phyloP scores from a whole-genome alignment of 1,140 invertebrate genomes.

The Colletes gigas region DNA sequence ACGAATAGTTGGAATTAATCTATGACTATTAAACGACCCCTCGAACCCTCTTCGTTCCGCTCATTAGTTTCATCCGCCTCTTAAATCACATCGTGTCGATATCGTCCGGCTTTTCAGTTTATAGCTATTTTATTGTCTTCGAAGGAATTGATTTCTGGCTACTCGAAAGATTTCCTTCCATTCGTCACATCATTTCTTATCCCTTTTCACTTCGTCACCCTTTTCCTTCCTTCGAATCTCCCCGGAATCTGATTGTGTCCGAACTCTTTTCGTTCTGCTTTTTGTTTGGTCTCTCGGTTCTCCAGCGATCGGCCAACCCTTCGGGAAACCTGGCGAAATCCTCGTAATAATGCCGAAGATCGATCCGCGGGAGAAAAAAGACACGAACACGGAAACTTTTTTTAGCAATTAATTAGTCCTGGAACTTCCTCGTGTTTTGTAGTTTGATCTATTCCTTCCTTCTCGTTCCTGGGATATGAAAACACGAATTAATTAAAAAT shows the following conservation, averaged over 20 bases:
- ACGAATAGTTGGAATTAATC: not conserved
- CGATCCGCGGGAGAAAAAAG: not conserved
- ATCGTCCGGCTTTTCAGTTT: slow-evolving; percentile 40
- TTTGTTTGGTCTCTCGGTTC: slow-evolving; percentile 1
- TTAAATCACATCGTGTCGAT: slow-evolving; percentile 48
- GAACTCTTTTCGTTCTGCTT: slow-evolving; percentile 19
- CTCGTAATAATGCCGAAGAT: slow-evolving; percentile 16
- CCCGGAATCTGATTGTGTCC: slow-evolving; percentile 24
- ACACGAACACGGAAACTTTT: not conserved
- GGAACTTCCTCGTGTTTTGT: not conserved
- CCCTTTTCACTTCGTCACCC: slow-evolving; percentile 20
- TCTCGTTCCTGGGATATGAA: not conserved
- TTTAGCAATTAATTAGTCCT: slow-evolving; percentile 42
- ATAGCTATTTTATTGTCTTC: slow-evolving; percentile 53
- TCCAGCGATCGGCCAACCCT: slow-evolving; percentile 22
- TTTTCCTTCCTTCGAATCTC: not conserved
- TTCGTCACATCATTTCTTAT: slow-evolving; percentile 30
- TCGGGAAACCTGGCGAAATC: slow-evolving; percentile 10
- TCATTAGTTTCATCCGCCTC: not conserved
- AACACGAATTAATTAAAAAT: too few relatives aligned
- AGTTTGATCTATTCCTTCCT: not conserved
- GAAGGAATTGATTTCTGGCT: slow-evolving; percentile 45
- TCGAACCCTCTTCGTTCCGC: not conserved
- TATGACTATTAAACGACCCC: not conserved
- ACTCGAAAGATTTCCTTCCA: slow-evolving; percentile 20